phyloP scores from a whole-genome alignment of 2,888 invertebrate species.

The Leptarthrus brevirostris region DNA sequence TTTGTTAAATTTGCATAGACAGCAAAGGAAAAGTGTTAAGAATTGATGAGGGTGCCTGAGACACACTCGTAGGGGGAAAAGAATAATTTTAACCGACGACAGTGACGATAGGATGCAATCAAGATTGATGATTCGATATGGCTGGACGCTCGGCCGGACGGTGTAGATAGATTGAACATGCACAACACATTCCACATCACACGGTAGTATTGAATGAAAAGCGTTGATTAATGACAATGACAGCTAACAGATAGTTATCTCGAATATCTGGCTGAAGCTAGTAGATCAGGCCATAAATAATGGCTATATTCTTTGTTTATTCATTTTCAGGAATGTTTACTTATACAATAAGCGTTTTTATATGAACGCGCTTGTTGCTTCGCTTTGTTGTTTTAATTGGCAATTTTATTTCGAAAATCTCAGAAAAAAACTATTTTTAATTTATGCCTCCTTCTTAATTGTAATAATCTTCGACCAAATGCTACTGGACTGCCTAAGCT shows the following conservation, averaged over 20 bases:
- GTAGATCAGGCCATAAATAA: neutral
- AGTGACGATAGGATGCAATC: conserved; percentile 46
- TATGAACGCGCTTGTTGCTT: too few relatives aligned
- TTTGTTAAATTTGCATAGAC: conserved; percentile 44
- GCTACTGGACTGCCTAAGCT: too few relatives aligned
- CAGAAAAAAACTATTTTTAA: too few relatives aligned
- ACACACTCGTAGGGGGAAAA: conserved; percentile 6
- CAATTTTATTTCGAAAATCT: too few relatives aligned
- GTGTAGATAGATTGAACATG: neutral
- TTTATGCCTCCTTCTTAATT: too few relatives aligned
- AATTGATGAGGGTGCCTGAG: conserved; percentile 40
- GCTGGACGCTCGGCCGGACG: neutral
- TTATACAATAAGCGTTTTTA: too few relatives aligned
- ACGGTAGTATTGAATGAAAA: conserved; percentile 17
- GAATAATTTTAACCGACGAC: conserved; percentile 21
- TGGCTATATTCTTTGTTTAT: neutral
- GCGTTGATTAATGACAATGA: conserved; percentile 14
- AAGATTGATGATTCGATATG: conserved; percentile 41
- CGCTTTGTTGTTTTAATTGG: too few relatives aligned
- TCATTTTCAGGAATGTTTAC: too few relatives aligned
- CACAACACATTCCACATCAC: neutral
- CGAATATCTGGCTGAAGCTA: conserved; percentile 7
- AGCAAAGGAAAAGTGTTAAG: conserved; percentile 36
- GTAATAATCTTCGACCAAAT: too few relatives aligned
- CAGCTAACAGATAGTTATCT: conserved; percentile 15